Conservation (phyloP, 2,113 vertebrate species). For the Trematomus loennbergii region DNA sequence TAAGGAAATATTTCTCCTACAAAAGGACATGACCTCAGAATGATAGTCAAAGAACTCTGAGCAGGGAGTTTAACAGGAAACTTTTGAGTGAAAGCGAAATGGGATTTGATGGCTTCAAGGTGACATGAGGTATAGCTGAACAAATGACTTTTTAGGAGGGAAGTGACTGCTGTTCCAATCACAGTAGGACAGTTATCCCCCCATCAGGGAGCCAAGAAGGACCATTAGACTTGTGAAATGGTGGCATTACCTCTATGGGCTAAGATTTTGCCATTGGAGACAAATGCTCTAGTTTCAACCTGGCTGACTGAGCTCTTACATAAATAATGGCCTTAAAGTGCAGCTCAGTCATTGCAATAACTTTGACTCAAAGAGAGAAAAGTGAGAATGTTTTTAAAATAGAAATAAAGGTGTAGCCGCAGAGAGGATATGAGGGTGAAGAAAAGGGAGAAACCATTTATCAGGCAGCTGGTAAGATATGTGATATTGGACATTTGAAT, state of each 20-base stretch:
- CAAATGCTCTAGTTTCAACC: conserved; percentile 23
- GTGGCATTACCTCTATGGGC: conserved; percentile 18
- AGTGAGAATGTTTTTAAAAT: conserved; percentile 8
- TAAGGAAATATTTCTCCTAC: conserved; percentile 13
- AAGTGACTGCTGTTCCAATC: conserved; percentile 19
- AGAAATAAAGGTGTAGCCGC: conserved; percentile 10
- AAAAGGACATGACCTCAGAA: conserved; percentile 24
- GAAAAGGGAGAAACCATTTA: conserved; percentile 14
- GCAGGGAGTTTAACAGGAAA: neutral
- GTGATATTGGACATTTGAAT: conserved; percentile 1
- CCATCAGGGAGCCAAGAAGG: conserved; percentile 9
- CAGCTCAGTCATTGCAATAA: conserved; percentile 29
- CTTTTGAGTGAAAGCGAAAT: neutral
- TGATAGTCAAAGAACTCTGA: conserved; percentile 15
- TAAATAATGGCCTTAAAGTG: conserved; percentile 40
- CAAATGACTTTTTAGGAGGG: conserved; percentile 22
- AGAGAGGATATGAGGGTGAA: conserved; percentile 3
- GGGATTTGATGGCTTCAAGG: conserved; percentile 18
- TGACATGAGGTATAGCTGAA: conserved; percentile 20
- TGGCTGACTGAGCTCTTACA: conserved; percentile 12
- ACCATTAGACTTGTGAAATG: conserved; percentile 21
- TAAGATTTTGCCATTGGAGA: conserved; percentile 7
- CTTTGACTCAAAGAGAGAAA: conserved; percentile 5
- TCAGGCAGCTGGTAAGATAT: conserved; percentile 13
- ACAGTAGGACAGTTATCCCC: conserved; percentile 13